Evolutionary conservation across 1,140 invertebrate genomes (phyloP).

Genomic region (Penaeus chinensis): DNA sequence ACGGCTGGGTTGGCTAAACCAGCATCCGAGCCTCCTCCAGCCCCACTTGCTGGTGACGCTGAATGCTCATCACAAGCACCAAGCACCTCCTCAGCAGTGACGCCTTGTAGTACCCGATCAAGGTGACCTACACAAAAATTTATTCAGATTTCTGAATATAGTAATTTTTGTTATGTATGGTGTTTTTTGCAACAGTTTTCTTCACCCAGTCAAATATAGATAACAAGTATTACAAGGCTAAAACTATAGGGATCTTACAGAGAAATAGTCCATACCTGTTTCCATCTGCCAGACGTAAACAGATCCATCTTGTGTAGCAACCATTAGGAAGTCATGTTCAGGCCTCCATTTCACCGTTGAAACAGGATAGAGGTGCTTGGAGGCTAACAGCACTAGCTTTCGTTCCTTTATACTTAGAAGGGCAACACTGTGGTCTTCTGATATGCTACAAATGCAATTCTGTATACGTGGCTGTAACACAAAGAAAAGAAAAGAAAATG

Average conservation of each 20-base stretch:
- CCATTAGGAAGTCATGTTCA: slow-evolving; percentile 97
- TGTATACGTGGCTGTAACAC: slow-evolving; percentile 84
- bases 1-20: slow-evolving; percentile 92
- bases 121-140: slow-evolving; percentile 78
- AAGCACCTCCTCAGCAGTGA: slow-evolving; percentile 95
- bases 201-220: background rate
- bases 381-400: slow-evolving; percentile 94
- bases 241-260: background rate
- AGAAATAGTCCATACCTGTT: slow-evolving; percentile 76
- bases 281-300: slow-evolving; percentile 99
- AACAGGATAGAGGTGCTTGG: slow-evolving; percentile 95
- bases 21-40: slow-evolving; percentile 75
- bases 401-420: slow-evolving; percentile 92
- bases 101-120: slow-evolving; percentile 94
- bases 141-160: background rate
- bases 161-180: no score
- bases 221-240: slow-evolving; percentile 9
- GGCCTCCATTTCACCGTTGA: slow-evolving; percentile 97
- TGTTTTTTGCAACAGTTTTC: no score
- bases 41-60: slow-evolving; percentile 70
- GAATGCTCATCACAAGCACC: slow-evolving; percentile 93
- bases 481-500: slow-evolving; percentile 19
- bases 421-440: slow-evolving; percentile 96
- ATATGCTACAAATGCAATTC: slow-evolving; percentile 96
- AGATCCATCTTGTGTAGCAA: slow-evolving; percentile 96